phyloP scores from a whole-genome alignment of 2,113 vertebrate species.

The Podilymbus podiceps region DNA sequence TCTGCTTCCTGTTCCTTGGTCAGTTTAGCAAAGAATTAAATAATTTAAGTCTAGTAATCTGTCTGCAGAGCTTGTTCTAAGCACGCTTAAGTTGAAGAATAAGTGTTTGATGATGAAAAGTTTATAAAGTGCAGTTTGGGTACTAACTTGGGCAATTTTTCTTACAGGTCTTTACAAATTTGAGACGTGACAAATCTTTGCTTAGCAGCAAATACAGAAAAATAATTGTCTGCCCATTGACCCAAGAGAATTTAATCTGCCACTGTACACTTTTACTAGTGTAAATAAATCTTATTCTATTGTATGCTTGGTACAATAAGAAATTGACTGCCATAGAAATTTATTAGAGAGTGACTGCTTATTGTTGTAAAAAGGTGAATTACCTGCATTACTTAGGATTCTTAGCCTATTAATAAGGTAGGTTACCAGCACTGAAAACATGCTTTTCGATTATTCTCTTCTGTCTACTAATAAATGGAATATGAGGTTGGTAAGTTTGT shows the following conservation, averaged over 20 bases:
- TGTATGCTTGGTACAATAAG: background rate
- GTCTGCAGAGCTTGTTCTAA: background rate
- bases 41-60: background rate
- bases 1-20: background rate
- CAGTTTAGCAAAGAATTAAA: background rate
- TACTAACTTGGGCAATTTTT: background rate
- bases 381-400: background rate
- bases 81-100: background rate
- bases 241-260: background rate
- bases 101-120: fast-evolving
- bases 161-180: background rate
- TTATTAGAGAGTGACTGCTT: background rate
- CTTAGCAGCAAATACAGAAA: background rate
- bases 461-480: background rate
- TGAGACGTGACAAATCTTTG: background rate
- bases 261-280: background rate
- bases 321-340: background rate
- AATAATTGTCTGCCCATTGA: background rate
- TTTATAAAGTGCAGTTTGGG: background rate
- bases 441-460: background rate
- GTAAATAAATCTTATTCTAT: background rate
- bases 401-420: background rate
- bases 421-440: background rate
- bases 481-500: background rate
- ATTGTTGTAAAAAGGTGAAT: background rate